phyloP scores from a whole-genome alignment of 2,797 vertebrate species.

The Erethizon dorsatum region DNA sequence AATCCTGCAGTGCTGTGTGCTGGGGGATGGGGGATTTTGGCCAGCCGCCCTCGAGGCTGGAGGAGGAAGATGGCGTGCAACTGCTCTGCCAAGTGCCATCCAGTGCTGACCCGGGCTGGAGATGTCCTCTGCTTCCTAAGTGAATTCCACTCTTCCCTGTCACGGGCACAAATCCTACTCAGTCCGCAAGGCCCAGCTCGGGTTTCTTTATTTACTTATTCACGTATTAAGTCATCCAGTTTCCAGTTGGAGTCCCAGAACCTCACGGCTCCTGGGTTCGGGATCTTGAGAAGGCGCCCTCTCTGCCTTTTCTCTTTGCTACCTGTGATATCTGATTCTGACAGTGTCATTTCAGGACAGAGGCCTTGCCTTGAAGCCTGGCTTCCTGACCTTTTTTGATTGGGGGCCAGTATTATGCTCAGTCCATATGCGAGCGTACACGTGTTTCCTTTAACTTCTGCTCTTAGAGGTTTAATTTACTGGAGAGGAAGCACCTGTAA shows the following conservation, averaged over 20 bases:
- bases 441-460: slow-evolving; percentile 74
- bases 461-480: slow-evolving; percentile 75
- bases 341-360: slow-evolving; percentile 81
- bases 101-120: not conserved
- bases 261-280: not conserved
- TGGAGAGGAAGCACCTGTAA: slow-evolving; percentile 85
- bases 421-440: slow-evolving; percentile 48
- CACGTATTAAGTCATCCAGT: not conserved
- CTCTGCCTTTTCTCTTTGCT: slow-evolving; percentile 22
- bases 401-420: slow-evolving; percentile 78
- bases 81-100: not conserved
- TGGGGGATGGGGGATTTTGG: not conserved
- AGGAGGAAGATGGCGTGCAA: not conserved
- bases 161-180: not conserved
- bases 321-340: slow-evolving; percentile 39
- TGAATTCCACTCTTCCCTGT: not conserved
- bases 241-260: slow-evolving; percentile 17
- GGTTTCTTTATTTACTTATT: not conserved
- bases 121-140: not conserved
- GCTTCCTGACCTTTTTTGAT: slow-evolving; percentile 80
- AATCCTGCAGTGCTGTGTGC: not conserved
- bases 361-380: slow-evolving; percentile 72
- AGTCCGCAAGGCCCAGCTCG: not conserved
- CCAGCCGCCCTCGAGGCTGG: too few species aligned
- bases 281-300: not conserved